Base-by-base conservation (phyloP, 2,113 vertebrate species). In the Nerophis lumbriciformis region DNA sequence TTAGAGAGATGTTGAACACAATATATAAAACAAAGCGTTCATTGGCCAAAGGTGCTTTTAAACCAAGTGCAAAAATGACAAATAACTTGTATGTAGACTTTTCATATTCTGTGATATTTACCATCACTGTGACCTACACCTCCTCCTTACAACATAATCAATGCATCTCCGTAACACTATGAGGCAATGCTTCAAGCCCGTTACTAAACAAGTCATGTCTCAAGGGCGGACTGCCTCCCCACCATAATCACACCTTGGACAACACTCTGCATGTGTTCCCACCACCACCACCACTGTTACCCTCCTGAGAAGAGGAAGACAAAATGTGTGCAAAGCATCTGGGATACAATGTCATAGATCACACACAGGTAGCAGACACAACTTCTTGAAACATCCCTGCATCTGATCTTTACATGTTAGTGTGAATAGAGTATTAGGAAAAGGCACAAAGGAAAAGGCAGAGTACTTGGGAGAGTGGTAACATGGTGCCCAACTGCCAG, bases 121-220 rank as follows among this genome's bases (percentile, higher is more conserved):
- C 42, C n/a, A n/a, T 59, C 60, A 52, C 42, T 47, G 48, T 56
- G 54, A 67, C 69, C 57, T 65, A 15, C 10, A 59, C 37, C 52
- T 21, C 16, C 4, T 61, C 66, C 35, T 57, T 49, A 51, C 63
- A 66, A 51, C 65, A 73, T 54, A 78, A 77, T 81, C 65, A 66
- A 81, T 75, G 74, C 44, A 72, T 68, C 56, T 73, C 38, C 19
- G 76, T 65, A 72, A 76, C 69, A 71, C 15, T 57, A 16, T 5
- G 44, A 74, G 47, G 48, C 53, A 58, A 62, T 60, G 60, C 68
- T 72, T 56, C 39, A 53, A 69, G 48, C 63, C 65, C 54, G 84
- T 87, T 85, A 84, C 47, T 64, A 85, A 55, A 0, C 77, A 38
- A 62, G 82, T 83, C 88, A 85, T 79, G 80, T 61, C 66, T 88